Conservation (phyloP, 2,888 invertebrate species). For the Parnassius glacialis region DNA sequence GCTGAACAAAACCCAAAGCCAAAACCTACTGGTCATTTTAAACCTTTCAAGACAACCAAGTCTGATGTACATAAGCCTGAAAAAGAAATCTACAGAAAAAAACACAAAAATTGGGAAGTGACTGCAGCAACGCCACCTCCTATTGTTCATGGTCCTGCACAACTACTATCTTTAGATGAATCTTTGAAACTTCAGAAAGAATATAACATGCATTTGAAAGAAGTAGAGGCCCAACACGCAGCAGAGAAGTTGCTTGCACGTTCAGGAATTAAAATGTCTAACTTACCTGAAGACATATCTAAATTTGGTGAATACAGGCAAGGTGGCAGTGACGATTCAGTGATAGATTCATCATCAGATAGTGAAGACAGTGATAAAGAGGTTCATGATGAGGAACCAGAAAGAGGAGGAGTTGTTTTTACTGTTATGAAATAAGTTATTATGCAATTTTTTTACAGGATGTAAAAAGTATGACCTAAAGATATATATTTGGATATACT, state of each 20-base stretch:
- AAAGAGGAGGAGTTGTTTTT: constrained; percentile 77
- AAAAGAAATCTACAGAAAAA: constrained; percentile 75
- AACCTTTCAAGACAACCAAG: constrained; percentile 81
- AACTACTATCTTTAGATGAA: constrained; percentile 76
- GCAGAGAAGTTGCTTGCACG: constrained; percentile 73
- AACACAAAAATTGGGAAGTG: constrained; percentile 81
- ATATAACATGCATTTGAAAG: constrained; percentile 65
- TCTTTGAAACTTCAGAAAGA: constrained; percentile 80
- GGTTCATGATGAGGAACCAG: constrained; percentile 80
- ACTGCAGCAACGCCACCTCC: constrained; percentile 84
- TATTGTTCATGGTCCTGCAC: constrained; percentile 75
- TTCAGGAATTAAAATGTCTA: constrained; percentile 59
- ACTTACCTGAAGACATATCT: constrained; percentile 52
- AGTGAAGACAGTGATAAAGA: constrained; percentile 77
- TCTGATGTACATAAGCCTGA: constrained; percentile 77
- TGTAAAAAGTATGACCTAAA: not conserved
- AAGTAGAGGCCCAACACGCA: constrained; percentile 80
- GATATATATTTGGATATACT: too few relatives aligned
- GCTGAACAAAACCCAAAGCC: constrained; percentile 61
- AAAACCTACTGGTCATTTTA: constrained; percentile 65
- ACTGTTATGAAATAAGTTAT: constrained; percentile 66
- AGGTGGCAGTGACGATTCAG: constrained; percentile 53
- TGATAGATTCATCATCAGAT: constrained; percentile 51
- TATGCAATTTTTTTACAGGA: not conserved
- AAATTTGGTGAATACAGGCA: constrained; percentile 64